phyloP scores from a whole-genome alignment of 2,888 invertebrate species.

The Agriopis aurantiaria region DNA sequence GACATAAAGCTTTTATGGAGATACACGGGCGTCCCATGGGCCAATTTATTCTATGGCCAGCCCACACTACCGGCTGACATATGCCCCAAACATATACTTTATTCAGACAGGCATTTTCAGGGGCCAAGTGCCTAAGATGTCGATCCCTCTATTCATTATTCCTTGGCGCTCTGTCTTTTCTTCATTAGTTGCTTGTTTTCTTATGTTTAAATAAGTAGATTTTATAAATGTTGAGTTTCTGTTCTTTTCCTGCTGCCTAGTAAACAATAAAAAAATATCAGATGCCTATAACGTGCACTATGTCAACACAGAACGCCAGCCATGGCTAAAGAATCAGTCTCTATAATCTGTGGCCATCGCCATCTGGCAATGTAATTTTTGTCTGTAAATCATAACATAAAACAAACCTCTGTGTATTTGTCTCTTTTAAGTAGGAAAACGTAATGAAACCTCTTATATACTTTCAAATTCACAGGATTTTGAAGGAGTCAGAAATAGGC shows the following conservation, averaged over 20 bases:
- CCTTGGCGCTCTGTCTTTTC: conserved; percentile 16
- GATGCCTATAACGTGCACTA: no score
- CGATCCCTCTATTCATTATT: conserved; percentile 33
- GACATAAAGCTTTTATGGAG: conserved; percentile 78
- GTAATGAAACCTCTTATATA: no score
- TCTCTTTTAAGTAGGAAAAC: no score
- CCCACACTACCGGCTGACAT: conserved; percentile 51
- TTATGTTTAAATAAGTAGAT: background rate
- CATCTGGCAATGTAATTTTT: no score
- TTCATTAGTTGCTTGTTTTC: conserved; percentile 18
- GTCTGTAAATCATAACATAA: no score
- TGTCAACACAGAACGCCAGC: no score
- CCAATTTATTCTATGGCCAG: conserved; percentile 58
- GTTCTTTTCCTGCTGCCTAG: background rate
- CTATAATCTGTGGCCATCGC: no score
- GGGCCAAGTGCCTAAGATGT: conserved; percentile 30
- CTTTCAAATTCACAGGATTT: no score
- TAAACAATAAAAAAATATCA: background rate
- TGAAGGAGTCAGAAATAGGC: no score
- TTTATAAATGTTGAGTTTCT: background rate
- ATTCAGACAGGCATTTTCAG: conserved; percentile 48
- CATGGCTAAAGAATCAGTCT: no score
- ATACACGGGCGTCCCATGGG: conserved; percentile 58
- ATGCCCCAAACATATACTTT: conserved; percentile 52
- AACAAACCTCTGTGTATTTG: no score